phyloP scores from a whole-genome alignment of 2,888 invertebrate genomes.

The Ptilodon capucinus region DNA sequence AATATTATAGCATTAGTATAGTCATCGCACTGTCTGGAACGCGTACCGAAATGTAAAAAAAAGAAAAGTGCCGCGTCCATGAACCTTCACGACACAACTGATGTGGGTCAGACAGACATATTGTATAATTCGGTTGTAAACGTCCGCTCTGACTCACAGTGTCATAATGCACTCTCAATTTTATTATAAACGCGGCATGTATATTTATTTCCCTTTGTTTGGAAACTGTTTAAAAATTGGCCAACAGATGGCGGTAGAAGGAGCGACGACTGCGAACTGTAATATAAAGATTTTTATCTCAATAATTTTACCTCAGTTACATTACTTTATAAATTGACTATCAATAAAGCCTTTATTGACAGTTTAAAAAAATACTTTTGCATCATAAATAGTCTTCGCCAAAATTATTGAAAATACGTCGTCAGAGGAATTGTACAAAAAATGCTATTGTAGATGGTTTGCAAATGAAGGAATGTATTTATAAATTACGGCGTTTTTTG shows the following conservation, averaged over 20 bases:
- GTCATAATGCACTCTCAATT: conserved; percentile 8
- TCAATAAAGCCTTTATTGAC: no score
- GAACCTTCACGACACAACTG: conserved; percentile 33
- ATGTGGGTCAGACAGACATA: conserved; percentile 34
- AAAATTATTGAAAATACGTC: no score
- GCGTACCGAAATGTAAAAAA: conserved; percentile 5
- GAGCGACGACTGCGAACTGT: no score
- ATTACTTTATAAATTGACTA: no score
- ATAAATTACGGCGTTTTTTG: no score
- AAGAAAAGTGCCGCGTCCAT: conserved; percentile 34
- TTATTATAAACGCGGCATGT: conserved; percentile 2
- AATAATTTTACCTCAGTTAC: no score
- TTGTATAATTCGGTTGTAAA: conserved; percentile 26
- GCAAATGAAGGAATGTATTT: no score
- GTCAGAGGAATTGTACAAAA: no score
- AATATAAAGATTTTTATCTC: no score
- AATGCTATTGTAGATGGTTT: no score
- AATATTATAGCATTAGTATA: not conserved
- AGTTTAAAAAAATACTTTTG: no score
- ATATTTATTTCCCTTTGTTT: not conserved
- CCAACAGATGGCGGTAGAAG: not conserved
- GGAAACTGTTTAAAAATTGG: not conserved
- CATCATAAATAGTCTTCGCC: no score
- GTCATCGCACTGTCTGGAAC: not conserved
- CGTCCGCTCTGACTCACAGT: conserved; percentile 5